Evolutionary conservation across 2,888 invertebrate genomes (phyloP), one percentile per base, ranked within the genome.

Genomic region (Julus scandinavius): DNA sequence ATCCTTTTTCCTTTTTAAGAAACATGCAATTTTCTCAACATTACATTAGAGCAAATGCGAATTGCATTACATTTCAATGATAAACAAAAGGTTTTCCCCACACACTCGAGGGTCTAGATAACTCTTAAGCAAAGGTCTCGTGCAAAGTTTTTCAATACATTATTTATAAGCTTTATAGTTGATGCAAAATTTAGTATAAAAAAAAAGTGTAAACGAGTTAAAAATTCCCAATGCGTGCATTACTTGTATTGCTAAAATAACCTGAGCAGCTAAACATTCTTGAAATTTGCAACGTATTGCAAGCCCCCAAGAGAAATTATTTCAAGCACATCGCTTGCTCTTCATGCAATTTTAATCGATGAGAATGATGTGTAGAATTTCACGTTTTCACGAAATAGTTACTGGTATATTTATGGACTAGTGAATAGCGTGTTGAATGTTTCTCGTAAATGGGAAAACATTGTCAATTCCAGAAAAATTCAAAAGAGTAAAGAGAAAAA

Each of bases 301-400:
- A n/a, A 72, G 29, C 20, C 29, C 63, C 63, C 63, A n/a, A 20
- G 63, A 72, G 63, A 72, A 72, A 72, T 72, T 72, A 72, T 72
- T 72, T 72, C 20, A 72, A 72, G 63, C 20, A n/a, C 63, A 72
- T 72, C 63, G 9, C 63, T 20, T 72, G 20, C n/a, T 7, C 20
- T 20, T 72, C 63, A 29, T 72, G 63, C n/a, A 72, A 72, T n/a
- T 72, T 72, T 72, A 7, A 72, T 72, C 63, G 7, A 20, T 20
- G 63, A 9, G 63, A 29, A n/a, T 72, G n/a, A 72, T 72, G 63
- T 15, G 54, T 54, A 54, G 9, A 54, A 15, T 15, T 13, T 15
- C 13, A 15, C 13, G 54, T 20, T 20, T 72, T 20, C 29, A 7
- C 20, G 7, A 72, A 20, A 20, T 7, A 20, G 20, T n/a, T 20